Evolutionary conservation across 2,797 vertebrate species (phyloP).

Genomic region (Podarcis lilfordi): DNA sequence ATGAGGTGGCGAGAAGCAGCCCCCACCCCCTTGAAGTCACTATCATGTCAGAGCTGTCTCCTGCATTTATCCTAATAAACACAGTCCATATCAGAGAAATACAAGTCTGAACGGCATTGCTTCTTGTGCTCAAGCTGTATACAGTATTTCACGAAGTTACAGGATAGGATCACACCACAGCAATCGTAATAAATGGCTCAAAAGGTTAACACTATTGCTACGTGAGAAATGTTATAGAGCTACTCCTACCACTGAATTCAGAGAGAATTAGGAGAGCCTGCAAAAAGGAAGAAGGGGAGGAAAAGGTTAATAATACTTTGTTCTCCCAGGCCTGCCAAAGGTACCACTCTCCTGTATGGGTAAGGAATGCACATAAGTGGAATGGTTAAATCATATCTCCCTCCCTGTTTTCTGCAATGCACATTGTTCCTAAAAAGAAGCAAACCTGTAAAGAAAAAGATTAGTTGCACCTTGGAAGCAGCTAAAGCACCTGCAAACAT

Average conservation of each 20-base stretch:
- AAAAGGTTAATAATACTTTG: constrained; percentile 52
- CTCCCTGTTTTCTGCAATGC: background rate
- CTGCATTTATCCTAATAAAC: constrained; percentile 55
- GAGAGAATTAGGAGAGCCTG: constrained; percentile 71
- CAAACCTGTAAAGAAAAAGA: background rate
- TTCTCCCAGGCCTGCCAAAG: constrained; percentile 32
- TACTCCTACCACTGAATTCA: constrained; percentile 80
- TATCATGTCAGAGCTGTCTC: constrained; percentile 47
- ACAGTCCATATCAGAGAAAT: constrained; percentile 56
- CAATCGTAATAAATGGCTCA: constrained; percentile 69
- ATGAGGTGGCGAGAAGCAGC: constrained; percentile 43
- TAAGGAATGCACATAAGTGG: constrained; percentile 45
- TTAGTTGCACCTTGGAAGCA: background rate
- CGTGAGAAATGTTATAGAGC: constrained; percentile 52
- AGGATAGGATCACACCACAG: constrained; percentile 74
- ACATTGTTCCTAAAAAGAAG: constrained; percentile 11
- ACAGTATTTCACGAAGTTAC: constrained; percentile 56
- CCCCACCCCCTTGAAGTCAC: constrained; percentile 56
- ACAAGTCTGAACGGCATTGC: constrained; percentile 47
- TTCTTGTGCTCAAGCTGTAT: constrained; percentile 37
- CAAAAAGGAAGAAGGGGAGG: constrained; percentile 67
- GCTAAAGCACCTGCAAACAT: background rate
- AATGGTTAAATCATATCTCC: background rate
- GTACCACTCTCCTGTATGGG: background rate
- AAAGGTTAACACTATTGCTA: constrained; percentile 62